Evolutionary conservation across 1,140 invertebrate genomes (phyloP).

Genomic region (Chironomus tepperi): DNA sequence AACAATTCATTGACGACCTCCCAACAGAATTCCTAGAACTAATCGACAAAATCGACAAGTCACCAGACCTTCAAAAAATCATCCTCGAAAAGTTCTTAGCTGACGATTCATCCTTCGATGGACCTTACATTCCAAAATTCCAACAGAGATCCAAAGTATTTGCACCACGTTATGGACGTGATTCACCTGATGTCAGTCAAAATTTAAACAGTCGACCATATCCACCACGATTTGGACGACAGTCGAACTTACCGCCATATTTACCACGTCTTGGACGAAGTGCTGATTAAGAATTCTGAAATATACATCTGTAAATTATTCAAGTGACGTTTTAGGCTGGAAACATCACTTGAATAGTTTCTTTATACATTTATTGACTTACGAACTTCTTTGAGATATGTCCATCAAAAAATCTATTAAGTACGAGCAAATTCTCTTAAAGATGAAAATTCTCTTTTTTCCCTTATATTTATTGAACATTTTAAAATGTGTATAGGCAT

Average conservation of each 20-base stretch:
- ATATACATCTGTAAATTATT: neutral
- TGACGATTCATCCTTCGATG: neutral
- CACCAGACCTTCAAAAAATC: neutral
- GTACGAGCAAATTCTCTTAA: too few species aligned
- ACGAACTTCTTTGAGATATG: neutral
- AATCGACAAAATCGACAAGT: neutral
- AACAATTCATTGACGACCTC: neutral
- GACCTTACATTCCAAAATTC: neutral
- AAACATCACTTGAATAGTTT: slow-evolving; percentile 9
- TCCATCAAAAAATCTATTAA: neutral
- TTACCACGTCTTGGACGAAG: neutral
- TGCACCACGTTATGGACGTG: neutral
- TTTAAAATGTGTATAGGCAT: too few species aligned
- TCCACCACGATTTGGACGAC: neutral
- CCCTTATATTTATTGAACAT: too few species aligned
- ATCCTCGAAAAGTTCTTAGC: neutral
- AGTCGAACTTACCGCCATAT: neutral
- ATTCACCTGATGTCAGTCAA: neutral
- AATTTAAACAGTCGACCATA: neutral
- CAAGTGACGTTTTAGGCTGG: neutral
- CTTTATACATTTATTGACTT: neutral
- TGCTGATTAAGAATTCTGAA: neutral
- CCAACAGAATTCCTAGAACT: neutral
- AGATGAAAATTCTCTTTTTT: too few species aligned
- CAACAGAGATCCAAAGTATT: neutral